Evolutionary conservation across 2,888 invertebrate genomes (phyloP).

Genomic region (Gisinianus flammeolus): DNA sequence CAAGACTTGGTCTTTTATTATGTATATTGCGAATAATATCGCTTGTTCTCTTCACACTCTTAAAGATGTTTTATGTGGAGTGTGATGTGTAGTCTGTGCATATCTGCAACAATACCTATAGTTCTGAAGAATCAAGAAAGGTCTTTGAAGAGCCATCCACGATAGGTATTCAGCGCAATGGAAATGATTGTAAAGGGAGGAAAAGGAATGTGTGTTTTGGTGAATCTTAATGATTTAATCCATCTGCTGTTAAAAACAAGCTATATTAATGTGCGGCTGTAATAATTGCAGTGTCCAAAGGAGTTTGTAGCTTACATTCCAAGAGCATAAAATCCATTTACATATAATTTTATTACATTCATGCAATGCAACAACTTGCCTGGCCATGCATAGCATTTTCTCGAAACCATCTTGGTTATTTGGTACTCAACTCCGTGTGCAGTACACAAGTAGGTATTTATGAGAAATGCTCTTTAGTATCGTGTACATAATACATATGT

Average conservation of each 20-base stretch:
- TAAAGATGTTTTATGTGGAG: too few relatives aligned
- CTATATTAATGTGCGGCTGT: not conserved
- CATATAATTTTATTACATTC: constrained; percentile 36
- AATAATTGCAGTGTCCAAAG: constrained; percentile 15
- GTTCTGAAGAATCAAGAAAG: too few relatives aligned
- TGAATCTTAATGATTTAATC: not conserved
- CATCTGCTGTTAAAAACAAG: not conserved
- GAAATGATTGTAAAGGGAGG: not conserved
- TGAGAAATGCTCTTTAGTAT: not conserved
- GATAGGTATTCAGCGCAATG: too few relatives aligned
- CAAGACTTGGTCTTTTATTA: not conserved
- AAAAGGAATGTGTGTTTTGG: not conserved
- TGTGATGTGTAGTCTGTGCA: too few relatives aligned
- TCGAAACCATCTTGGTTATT: not conserved
- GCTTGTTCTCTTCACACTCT: not conserved
- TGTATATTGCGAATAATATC: too few relatives aligned
- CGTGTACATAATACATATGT: too few relatives aligned
- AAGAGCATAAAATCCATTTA: constrained; percentile 37
- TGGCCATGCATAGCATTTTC: not conserved
- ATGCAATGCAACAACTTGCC: constrained; percentile 28
- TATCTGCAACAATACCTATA: too few relatives aligned
- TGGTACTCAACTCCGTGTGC: not conserved
- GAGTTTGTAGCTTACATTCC: constrained; percentile 26
- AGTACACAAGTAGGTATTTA: constrained; percentile 3
- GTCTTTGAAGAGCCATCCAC: too few relatives aligned